These are phyloP conservation scores for Polyergus mexicanus DNA, from an alignment of 1,140 invertebrate genomes.

Conservation along the genomic window DNA sequence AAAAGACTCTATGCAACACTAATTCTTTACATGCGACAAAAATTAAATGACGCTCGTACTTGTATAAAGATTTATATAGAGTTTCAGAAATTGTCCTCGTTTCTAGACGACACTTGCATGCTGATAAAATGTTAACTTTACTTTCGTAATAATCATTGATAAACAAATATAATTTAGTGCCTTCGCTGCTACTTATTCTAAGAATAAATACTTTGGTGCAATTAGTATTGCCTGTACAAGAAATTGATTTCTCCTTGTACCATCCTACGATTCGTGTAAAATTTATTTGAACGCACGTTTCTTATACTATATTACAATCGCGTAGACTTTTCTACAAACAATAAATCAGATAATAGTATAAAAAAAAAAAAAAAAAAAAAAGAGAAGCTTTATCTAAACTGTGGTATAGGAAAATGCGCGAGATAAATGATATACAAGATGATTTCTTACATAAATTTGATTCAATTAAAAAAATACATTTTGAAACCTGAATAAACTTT, in stretches of 20 bases:
- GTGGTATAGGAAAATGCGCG: background rate
- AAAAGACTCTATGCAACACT: constrained; percentile 3
- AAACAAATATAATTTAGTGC: constrained; percentile 63
- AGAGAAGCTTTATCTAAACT: background rate
- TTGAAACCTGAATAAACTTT: constrained; percentile 1
- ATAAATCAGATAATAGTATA: background rate
- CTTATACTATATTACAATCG: background rate
- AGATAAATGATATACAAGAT: background rate
- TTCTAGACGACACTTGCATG: constrained; percentile 48
- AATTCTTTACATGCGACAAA: constrained; percentile 15
- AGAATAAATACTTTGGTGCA: constrained; percentile 64
- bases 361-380: background rate
- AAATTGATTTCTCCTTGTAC: constrained; percentile 57
- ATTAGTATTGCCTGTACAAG: constrained; percentile 51
- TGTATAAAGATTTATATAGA: constrained; percentile 51
- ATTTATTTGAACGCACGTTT: constrained; percentile 1
- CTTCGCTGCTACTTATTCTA: constrained; percentile 63
- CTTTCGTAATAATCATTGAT: constrained; percentile 58
- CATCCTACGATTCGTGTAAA: constrained; percentile 29
- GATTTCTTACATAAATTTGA: background rate
- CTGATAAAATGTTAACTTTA: constrained; percentile 57
- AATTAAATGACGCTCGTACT: constrained; percentile 21
- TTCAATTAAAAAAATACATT: background rate
- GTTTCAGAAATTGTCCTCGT: constrained; percentile 34
- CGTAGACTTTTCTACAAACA: constrained; percentile 29